These are phyloP conservation scores for Sebastes elongatus DNA, from an alignment of 2,797 vertebrate species.

Conservation along the genomic window DNA sequence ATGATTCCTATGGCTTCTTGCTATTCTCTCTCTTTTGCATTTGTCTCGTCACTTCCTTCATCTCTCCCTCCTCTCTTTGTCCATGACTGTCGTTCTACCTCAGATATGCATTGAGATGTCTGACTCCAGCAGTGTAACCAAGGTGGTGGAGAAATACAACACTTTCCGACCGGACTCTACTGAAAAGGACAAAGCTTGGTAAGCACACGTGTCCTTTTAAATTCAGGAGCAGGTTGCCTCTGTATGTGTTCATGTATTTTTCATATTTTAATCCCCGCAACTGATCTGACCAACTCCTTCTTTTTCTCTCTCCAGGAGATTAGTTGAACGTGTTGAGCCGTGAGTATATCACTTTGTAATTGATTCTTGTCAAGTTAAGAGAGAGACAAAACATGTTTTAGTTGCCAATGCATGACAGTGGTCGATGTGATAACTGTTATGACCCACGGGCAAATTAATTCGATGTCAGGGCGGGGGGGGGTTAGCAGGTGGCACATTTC, in stretches of 20 bases:
- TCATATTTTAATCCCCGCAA: not conserved
- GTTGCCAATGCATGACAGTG: not conserved
- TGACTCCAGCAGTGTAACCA: not conserved
- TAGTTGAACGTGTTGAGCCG: conserved; percentile 23
- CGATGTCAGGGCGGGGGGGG: too few species aligned
- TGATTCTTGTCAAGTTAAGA: not conserved
- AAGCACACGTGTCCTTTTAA: not conserved
- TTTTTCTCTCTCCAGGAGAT: conserved; percentile 14
- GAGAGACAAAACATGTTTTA: not conserved
- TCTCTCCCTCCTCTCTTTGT: not conserved
- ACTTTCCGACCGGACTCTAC: fast-evolving
- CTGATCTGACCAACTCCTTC: not conserved
- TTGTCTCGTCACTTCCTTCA: not conserved
- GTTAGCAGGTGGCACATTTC: not conserved
- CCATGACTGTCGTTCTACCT: not conserved
- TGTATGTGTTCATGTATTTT: not conserved
- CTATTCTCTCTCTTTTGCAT: not conserved
- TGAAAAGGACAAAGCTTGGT: not conserved
- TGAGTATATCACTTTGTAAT: conserved; percentile 31
- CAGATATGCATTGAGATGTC: conserved; percentile 80
- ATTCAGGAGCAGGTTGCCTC: not conserved
- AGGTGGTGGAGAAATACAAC: conserved; percentile 20
- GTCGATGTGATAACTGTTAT: not conserved
- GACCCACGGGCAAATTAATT: not conserved
- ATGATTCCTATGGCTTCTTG: not conserved